Evolutionary conservation across 2,113 vertebrate species (phyloP), one percentile per base, ranked within the genome.

Genomic region (Clinocottus analis): DNA sequence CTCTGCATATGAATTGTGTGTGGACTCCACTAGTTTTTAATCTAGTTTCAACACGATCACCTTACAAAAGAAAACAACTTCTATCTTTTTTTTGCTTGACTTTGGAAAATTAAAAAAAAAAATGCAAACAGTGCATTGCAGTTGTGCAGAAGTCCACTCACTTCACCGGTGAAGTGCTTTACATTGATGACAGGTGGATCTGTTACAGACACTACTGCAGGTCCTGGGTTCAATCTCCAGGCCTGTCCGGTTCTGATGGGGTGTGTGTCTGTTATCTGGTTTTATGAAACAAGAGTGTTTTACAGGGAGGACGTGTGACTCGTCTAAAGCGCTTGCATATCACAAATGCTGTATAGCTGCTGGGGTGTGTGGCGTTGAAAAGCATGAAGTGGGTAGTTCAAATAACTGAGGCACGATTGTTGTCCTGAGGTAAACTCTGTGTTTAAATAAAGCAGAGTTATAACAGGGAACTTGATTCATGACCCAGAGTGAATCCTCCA

Each of bases 381-480:
- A 47, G 31, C 6, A 35, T 23, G 49, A 33, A 53, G 62, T 39
- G 7, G 33, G 27, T 37, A 47, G 63, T 84, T 62, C 55, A 72
- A 80, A 77, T 31, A 63, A 82, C 27, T 80, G 43, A 21, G 81
- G 71, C 59, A 43, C 55, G 39, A 62, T 21, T 59, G 55, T 43
- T 91, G 90, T 56, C 89, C 91, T 83, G 77, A 91, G 67, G 84
- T 90, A 81, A 33, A 80, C 88, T 91, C 51, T 58, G 71, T 56
- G 58, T 89, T 67, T 89, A 91, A 91, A 93, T 92, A 90, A 82
- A 83, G 31, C 45, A 13, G 23, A 79, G 73, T 72, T 88, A 87
- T 90, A 92, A 93, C 74, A 76, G 79, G 93, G 90, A 95, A 94
- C 93, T 93, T 91, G 87, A 91, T 85, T 87, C 80, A 89, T 94